These are phyloP conservation scores for Carpatolechia fugitivella DNA, from an alignment of 2,888 invertebrate species.

Conservation along the genomic window DNA sequence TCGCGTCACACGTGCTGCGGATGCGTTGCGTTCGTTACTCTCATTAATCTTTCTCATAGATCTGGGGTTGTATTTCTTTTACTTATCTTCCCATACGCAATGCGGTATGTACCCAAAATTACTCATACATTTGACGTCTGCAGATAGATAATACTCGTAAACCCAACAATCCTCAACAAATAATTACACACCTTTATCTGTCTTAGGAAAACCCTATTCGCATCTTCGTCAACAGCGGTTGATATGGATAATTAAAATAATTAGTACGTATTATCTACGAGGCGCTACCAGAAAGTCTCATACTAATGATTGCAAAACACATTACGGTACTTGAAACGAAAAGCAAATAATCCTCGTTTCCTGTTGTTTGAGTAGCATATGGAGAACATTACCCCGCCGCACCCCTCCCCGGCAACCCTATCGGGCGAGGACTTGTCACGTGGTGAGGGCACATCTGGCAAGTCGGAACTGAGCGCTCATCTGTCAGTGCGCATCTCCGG, in stretches of 20 bases:
- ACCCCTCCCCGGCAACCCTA: slow-evolving; percentile 26
- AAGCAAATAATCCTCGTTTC: slow-evolving; percentile 46
- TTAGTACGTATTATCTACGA: neutral
- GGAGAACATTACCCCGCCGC: slow-evolving; percentile 26
- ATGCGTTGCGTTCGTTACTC: slow-evolving; percentile 37
- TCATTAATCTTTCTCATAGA: slow-evolving; percentile 31
- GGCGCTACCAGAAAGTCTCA: slow-evolving; percentile 7
- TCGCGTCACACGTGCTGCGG: slow-evolving; percentile 46
- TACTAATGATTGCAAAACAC: slow-evolving; percentile 27
- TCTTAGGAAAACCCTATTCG: neutral
- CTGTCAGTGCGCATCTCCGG: slow-evolving; percentile 39
- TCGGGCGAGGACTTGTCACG: slow-evolving; percentile 17
- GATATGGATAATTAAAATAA: neutral
- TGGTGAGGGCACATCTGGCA: slow-evolving; percentile 47
- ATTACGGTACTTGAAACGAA: slow-evolving; percentile 49
- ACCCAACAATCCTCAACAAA: neutral
- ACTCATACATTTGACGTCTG: neutral
- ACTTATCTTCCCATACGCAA: neutral
- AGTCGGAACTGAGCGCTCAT: slow-evolving; percentile 49
- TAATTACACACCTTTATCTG: neutral
- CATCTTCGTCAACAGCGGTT: neutral
- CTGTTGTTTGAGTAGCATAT: slow-evolving; percentile 48
- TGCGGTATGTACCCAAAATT: neutral
- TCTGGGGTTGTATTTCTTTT: slow-evolving; percentile 8
- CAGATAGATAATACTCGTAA: slow-evolving; percentile 7